Conservation (phyloP, 2,888 invertebrate species). For the Lepidonotus clava region DNA sequence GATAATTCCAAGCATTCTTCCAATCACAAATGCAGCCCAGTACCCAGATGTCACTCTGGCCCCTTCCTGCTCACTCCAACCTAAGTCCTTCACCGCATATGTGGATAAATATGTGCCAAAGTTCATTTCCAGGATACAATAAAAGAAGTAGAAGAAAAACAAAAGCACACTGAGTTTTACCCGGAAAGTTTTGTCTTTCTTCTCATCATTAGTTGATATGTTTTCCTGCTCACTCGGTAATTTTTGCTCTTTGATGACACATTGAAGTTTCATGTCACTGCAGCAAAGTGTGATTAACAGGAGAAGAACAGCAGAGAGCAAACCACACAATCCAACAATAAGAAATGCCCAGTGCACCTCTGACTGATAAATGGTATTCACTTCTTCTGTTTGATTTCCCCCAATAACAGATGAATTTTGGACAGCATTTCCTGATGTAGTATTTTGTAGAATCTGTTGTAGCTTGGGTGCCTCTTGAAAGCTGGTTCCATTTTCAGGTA, state of each 20-base stretch:
- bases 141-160: constrained; percentile 12
- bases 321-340: neutral
- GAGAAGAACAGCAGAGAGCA: neutral
- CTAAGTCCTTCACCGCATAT: constrained; percentile 18
- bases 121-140: constrained; percentile 35
- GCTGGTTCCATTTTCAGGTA: neutral
- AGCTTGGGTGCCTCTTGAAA: neutral
- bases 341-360: constrained; percentile 28
- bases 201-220: neutral
- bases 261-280: constrained; percentile 20
- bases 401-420: neutral
- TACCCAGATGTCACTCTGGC: constrained; percentile 20
- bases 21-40: neutral
- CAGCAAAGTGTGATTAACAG: neutral
- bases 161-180: neutral
- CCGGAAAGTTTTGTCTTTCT: neutral
- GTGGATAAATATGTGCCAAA: neutral
- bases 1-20: neutral
- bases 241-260: neutral
- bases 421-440: neutral
- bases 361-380: neutral
- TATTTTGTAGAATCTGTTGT: neutral
- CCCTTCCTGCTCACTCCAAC: constrained; percentile 34
- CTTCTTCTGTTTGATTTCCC: neutral
- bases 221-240: neutral